These are phyloP conservation scores for Miltochrista miniata DNA, from an alignment of 2,888 invertebrate genomes.

Conservation along the genomic window DNA sequence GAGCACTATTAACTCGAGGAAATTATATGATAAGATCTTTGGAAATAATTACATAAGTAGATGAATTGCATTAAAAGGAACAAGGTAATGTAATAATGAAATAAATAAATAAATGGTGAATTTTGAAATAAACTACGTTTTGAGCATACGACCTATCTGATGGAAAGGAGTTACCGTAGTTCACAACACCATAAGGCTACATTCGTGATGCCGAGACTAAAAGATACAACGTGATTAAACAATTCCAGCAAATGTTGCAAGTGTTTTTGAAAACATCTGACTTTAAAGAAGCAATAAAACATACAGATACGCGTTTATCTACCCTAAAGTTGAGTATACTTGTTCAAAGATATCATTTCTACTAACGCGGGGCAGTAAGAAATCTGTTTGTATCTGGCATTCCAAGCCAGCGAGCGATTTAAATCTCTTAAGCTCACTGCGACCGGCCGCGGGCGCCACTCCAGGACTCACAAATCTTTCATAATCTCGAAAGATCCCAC, in stretches of 20 bases:
- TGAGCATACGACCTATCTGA: too few species aligned
- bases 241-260: neutral
- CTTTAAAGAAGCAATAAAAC: slow-evolving; percentile 37
- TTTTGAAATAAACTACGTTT: too few species aligned
- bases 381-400: slow-evolving; percentile 81
- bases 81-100: neutral
- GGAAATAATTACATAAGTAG: neutral
- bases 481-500: slow-evolving; percentile 77
- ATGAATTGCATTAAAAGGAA: neutral
- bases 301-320: slow-evolving; percentile 43
- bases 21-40: slow-evolving; percentile 14
- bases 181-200: too few species aligned
- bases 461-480: slow-evolving; percentile 82
- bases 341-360: slow-evolving; percentile 56
- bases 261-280: slow-evolving; percentile 17
- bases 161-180: too few species aligned
- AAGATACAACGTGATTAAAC: neutral
- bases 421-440: slow-evolving; percentile 81
- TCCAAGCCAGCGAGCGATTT: slow-evolving; percentile 80
- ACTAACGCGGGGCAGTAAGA: slow-evolving; percentile 62
- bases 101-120: too few species aligned
- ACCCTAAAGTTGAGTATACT: slow-evolving; percentile 43
- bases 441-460: slow-evolving; percentile 73
- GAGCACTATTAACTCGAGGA: slow-evolving; percentile 33
- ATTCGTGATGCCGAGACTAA: too few species aligned